Base-by-base conservation (phyloP, 2,113 vertebrate species). In the Chelonoidis abingdonii region DNA sequence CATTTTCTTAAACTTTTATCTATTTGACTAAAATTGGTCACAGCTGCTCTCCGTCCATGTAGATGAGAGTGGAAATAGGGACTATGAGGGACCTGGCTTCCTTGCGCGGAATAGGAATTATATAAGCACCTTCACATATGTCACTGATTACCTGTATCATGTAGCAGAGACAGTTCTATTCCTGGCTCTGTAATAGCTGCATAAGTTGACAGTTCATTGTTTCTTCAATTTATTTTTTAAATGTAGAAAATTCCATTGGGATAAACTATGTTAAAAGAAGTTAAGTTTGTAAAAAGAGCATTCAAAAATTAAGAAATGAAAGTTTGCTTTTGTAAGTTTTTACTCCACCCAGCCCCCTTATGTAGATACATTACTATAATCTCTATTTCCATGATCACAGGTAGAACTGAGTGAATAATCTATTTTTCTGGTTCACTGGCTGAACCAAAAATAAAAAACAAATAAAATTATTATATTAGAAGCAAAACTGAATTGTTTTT, bases 1-100 rank as follows among this genome's bases (percentile, higher is more conserved):
- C 4, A 41, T 92, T 94, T 94, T 92, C 90, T 94, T 7, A 86
- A 94, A 52, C 87, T 89, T 78, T 84, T 94, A 79, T 80, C 53
- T 93, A 41, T 82, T 93, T 53, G 35, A 80, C 49, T 84, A 86
- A 94, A 93, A 93, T 80, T 50, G 89, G 38, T 72, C 89, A 0
- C 72, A 89, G 94, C 90, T 96, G 16, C 78, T 85, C 84, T 79
- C 59, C 21, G n/a, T 94, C 16, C 44, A 79, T 10, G 9, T 82
- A 82, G 38, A 52, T 95, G 72, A 93, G n/a, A 57, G 76, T 49
- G 84, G 83, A 89, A 95, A 92, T 80, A 89, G 93, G 78, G 92
- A 92, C 90, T 86, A 11, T 49, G 2, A 2, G 78, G 91, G 49
- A 54, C 14, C 65, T 4, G 57, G 50, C 53, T 93, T 93, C 8